These are phyloP conservation scores for Cynopterus brachyotis DNA, from an alignment of 2,113 vertebrate species.

Conservation along the genomic window DNA sequence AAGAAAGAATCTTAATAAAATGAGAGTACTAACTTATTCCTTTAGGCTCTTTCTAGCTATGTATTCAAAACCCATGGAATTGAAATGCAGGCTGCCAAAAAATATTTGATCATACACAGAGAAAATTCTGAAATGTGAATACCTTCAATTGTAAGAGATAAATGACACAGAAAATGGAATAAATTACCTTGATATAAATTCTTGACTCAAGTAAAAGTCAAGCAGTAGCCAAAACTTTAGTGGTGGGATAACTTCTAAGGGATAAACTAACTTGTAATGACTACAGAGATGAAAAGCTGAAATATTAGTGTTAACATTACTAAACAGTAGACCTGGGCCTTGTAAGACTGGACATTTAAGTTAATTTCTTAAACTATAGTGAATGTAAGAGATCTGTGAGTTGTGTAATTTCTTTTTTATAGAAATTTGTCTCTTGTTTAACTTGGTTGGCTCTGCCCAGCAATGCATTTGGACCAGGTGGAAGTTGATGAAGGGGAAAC, in stretches of 20 bases:
- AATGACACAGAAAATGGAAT: conserved; percentile 25
- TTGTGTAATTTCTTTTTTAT: background rate
- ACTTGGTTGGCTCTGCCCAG: background rate
- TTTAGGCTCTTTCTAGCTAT: background rate
- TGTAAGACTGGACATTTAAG: background rate
- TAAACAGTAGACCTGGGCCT: background rate
- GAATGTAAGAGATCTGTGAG: background rate
- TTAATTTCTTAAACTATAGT: background rate
- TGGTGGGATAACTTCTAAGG: background rate
- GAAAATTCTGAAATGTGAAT: conserved; percentile 39
- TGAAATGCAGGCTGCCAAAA: background rate
- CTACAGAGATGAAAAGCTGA: background rate
- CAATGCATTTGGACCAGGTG: background rate
- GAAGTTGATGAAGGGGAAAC: background rate
- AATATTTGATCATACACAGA: background rate
- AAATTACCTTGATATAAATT: conserved; percentile 48
- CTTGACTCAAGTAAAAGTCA: conserved; percentile 40
- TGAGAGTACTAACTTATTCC: conserved; percentile 4
- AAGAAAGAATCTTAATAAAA: conserved; percentile 41
- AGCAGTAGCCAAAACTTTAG: background rate
- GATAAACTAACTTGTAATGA: conserved; percentile 39
- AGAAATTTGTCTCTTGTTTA: background rate
- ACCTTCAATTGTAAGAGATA: conserved; percentile 55
- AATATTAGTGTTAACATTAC: background rate
- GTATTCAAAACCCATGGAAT: conserved; percentile 31